A percentile compares a stretch with the other conserved stretches of the same genome.
These are phyloP conservation scores for Epinephelus awoara DNA, from an alignment of 2,797 vertebrate genomes.

Conservation along the genomic window DNA sequence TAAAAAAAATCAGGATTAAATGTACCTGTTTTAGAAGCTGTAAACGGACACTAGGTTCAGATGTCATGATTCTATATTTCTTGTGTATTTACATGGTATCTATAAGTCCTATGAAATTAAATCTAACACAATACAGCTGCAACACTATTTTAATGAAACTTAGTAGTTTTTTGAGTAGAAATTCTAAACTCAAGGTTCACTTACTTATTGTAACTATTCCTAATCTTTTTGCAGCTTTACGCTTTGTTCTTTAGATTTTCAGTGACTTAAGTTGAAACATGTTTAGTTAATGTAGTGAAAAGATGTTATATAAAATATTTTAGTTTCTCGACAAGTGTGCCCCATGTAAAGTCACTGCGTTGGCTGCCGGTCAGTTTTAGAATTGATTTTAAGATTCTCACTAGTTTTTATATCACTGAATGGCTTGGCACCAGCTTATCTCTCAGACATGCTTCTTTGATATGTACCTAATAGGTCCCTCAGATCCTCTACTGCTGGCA, in stretches of 20 bases:
- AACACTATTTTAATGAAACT: background rate
- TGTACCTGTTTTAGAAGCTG: background rate
- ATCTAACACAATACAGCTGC: background rate
- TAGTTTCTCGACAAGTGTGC: background rate
- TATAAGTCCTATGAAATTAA: no score
- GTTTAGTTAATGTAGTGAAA: background rate
- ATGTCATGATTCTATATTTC: constrained; percentile 2
- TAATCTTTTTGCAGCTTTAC: background rate
- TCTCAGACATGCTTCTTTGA: no score
- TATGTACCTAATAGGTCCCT: no score
- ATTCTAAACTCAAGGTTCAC: no score
- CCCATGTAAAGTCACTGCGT: no score
- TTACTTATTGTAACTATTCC: background rate
- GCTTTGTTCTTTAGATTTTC: background rate
- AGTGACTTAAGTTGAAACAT: background rate
- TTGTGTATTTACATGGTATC: background rate
- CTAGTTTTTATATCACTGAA: no score
- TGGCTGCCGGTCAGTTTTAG: no score
- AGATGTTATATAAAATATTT: background rate
- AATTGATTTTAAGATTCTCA: no score
- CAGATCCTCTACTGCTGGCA: no score
- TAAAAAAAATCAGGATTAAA: background rate
- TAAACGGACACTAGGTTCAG: background rate
- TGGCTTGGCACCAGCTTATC: no score
- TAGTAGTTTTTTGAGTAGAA: no score